Evolutionary conservation across 2,888 invertebrate species (phyloP).

Genomic region (Mesorhabditis sp.): DNA sequence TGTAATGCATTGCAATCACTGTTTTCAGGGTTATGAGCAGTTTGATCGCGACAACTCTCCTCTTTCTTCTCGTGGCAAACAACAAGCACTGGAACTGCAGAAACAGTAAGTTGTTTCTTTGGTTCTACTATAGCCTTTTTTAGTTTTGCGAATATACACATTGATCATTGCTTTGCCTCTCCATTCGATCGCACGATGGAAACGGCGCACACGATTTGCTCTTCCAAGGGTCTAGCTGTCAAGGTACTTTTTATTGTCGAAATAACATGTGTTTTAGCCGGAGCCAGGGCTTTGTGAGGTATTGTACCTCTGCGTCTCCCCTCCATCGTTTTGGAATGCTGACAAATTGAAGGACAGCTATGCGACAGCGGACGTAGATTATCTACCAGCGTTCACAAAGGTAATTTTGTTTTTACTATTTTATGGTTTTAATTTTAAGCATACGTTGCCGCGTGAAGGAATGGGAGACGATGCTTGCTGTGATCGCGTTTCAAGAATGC

Average conservation of each 20-base stretch:
- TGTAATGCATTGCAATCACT: too few species aligned
- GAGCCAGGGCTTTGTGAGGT: slow-evolving; percentile 53
- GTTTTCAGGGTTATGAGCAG: slow-evolving; percentile 16
- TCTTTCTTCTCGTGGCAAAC: slow-evolving; percentile 40
- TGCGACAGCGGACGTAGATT: slow-evolving; percentile 37
- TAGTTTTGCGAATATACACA: slow-evolving; percentile 7
- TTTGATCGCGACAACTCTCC: slow-evolving; percentile 49
- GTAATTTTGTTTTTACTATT: slow-evolving; percentile 9
- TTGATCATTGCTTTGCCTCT: slow-evolving; percentile 48
- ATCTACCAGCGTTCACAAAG: slow-evolving; percentile 43
- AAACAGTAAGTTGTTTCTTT: slow-evolving; percentile 1
- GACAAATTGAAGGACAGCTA: slow-evolving; percentile 44
- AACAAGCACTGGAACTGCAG: slow-evolving; percentile 45
- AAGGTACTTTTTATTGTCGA: slow-evolving; percentile 28
- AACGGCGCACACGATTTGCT: slow-evolving; percentile 42
- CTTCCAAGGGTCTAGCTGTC: slow-evolving; percentile 34
- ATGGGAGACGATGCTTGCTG: slow-evolving; percentile 53
- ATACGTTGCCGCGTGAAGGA: slow-evolving; percentile 40
- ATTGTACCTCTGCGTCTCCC: slow-evolving; percentile 49
- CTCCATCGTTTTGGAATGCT: slow-evolving; percentile 39
- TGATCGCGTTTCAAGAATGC: slow-evolving; percentile 35
- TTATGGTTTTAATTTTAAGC: slow-evolving; percentile 16
- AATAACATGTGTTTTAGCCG: slow-evolving; percentile 15
- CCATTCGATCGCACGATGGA: slow-evolving; percentile 55
- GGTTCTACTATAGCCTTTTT: not conserved